These are phyloP conservation scores for Peromyscus californicus DNA, from an alignment of 2,113 vertebrate species.

Conservation along the genomic window DNA sequence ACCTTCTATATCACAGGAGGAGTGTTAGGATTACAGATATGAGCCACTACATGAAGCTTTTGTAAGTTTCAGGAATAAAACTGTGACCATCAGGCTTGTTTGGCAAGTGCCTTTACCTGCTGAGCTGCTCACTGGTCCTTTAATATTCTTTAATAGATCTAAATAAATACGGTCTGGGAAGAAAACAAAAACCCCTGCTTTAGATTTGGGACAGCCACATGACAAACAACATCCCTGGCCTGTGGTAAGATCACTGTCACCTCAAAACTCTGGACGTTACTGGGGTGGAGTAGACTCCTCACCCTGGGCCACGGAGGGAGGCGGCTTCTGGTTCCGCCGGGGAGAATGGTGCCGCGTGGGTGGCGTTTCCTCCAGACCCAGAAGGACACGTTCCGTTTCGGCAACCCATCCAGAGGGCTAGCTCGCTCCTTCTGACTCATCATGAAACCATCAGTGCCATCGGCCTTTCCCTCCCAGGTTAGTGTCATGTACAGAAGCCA, in stretches of 20 bases:
- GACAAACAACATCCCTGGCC: not conserved
- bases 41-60: not conserved
- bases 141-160: not conserved
- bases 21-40: not conserved
- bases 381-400: not conserved
- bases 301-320: not conserved
- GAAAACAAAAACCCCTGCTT: not conserved
- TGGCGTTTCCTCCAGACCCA: not conserved
- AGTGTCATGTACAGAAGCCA: not conserved
- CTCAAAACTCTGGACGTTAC: not conserved
- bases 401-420: not conserved
- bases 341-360: not conserved
- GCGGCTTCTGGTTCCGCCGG: not conserved
- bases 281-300: not conserved
- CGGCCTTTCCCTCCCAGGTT: conserved; percentile 24
- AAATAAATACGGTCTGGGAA: not conserved
- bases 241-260: not conserved
- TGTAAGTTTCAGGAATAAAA: not conserved
- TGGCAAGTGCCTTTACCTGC: not conserved
- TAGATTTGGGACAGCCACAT: not conserved
- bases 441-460: not conserved
- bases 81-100: no score
- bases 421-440: conserved; percentile 61
- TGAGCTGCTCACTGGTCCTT: not conserved
- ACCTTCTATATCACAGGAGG: not conserved